Evolutionary conservation across 2,113 vertebrate species (phyloP).

Genomic region (Oncorhynchus nerka): DNA sequence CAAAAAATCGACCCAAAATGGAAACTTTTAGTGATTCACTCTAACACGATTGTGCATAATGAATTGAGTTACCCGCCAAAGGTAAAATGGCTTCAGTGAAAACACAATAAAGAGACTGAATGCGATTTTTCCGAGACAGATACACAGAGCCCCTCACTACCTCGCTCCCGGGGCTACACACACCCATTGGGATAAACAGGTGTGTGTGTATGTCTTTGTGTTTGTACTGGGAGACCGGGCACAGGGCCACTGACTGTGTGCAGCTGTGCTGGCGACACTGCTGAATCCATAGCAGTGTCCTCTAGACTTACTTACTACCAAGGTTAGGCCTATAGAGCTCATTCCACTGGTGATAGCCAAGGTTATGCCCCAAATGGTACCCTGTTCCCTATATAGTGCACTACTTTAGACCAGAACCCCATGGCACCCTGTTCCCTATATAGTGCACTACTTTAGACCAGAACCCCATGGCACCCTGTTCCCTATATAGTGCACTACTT

Average conservation of each 20-base stretch:
- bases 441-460: too few relatives aligned
- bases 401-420: too few relatives aligned
- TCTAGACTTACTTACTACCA: too few relatives aligned
- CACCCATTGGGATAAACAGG: slow-evolving; percentile 33
- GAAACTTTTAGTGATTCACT: slow-evolving; percentile 44
- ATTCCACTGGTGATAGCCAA: too few relatives aligned
- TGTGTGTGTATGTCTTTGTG: slow-evolving; percentile 3
- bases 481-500: too few relatives aligned
- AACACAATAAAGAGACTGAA: slow-evolving; percentile 17
- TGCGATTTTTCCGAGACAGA: slow-evolving; percentile 24
- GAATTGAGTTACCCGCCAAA: slow-evolving; percentile 43
- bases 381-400: too few relatives aligned
- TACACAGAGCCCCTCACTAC: slow-evolving; percentile 22
- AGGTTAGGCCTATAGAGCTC: too few relatives aligned
- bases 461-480: too few relatives aligned
- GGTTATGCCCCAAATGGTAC: too few relatives aligned
- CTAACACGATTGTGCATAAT: slow-evolving; percentile 26
- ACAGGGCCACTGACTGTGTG: slow-evolving; percentile 16
- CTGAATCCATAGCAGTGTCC: slow-evolving; percentile 30
- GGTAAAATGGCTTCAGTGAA: slow-evolving; percentile 31
- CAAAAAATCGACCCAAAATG: slow-evolving; percentile 11
- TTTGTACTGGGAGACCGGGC: slow-evolving; percentile 10
- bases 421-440: too few relatives aligned
- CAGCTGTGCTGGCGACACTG: slow-evolving; percentile 21
- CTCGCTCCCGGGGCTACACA: slow-evolving; percentile 25